phyloP scores from a whole-genome alignment of 2,888 invertebrate genomes.

The Tupiocoris notatus region DNA sequence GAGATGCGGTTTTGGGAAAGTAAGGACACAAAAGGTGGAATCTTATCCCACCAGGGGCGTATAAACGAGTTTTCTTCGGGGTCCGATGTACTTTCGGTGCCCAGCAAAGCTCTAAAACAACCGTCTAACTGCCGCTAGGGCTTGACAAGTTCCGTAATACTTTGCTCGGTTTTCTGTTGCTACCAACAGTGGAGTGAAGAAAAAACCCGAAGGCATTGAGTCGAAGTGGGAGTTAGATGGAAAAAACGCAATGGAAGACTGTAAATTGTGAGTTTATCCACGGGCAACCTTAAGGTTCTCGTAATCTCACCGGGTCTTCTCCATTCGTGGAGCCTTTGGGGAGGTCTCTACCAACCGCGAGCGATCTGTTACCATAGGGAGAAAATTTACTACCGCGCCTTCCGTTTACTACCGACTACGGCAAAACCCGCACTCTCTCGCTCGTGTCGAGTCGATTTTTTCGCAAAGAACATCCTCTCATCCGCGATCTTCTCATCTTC shows the following conservation, averaged over 20 bases:
- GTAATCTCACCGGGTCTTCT: conserved; percentile 24
- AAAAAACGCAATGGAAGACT: conserved; percentile 15
- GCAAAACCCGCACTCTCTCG: not conserved
- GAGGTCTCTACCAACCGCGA: conserved; percentile 25
- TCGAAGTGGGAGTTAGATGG: not conserved
- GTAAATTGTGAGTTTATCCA: conserved; percentile 35
- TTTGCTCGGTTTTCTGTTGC: not conserved
- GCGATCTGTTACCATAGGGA: conserved; percentile 27
- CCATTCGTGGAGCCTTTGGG: conserved; percentile 20
- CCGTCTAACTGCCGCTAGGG: conserved; percentile 40
- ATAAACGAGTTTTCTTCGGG: conserved; percentile 36
- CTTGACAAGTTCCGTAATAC: conserved; percentile 39
- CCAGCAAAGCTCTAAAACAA: conserved; percentile 34
- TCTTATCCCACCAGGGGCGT: not conserved
- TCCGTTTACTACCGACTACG: conserved; percentile 16
- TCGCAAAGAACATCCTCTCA: conserved; percentile 5
- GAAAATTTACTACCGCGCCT: conserved; percentile 25
- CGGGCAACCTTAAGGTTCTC: not conserved
- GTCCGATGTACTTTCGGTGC: conserved; percentile 23
- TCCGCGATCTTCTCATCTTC: not conserved
- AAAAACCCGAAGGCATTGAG: conserved; percentile 3
- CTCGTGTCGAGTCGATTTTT: conserved; percentile 33
- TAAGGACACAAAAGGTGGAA: not conserved
- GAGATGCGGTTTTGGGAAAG: not conserved
- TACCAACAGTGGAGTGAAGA: not conserved